Base-by-base conservation (phyloP, 1,140 invertebrate genomes). In the Pseudomyrmex dendroicus region DNA sequence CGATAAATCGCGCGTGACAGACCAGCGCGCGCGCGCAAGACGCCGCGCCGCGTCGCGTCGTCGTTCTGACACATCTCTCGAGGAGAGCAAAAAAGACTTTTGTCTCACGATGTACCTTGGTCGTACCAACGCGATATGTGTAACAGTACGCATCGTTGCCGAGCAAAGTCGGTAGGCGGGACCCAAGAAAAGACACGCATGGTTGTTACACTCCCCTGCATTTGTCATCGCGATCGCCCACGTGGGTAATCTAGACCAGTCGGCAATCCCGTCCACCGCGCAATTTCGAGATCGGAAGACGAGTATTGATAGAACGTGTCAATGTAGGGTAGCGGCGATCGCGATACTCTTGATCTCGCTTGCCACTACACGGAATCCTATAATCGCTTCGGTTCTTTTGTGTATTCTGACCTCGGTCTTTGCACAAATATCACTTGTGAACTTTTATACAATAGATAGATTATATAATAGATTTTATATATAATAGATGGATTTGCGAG, bases 81-180 rank as follows among this genome's bases (percentile, higher is more conserved):
- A 22, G 17, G 17, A 52, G 35, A 59, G 44, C 35, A 48, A 50
- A 61, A 59, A 25, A 15, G 76, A 86, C 68, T 87, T 85, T 88
- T 85, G 84, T 68, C 63, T 63, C 72, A 72, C 78, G 61, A 61
- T 83, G 78, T 85, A 88, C 64, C 59, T 52, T 7, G 73, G 80
- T 82, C 73, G 84, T 82, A 12, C 84, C 64, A n/a, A n/a, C n/a
- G 35, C 64, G 73, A 83, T 84, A 86, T 84, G 72, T 86, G 80
- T 84, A 82, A 84, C 77, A 59, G 67, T 66, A 89, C 89, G 87
- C 87, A 85, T 86, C 84, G 73, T 64, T 68, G 83, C 89, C 74
- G 61, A 64, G 84, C 86, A 87, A 90, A 91, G 84, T 85, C 72
- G 82, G 89, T 91, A 90, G 90, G 90, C 89, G 90, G 89, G 86